These are phyloP conservation scores for Illadopsis cleaveri DNA, from an alignment of 2,113 vertebrate species.

Conservation along the genomic window DNA sequence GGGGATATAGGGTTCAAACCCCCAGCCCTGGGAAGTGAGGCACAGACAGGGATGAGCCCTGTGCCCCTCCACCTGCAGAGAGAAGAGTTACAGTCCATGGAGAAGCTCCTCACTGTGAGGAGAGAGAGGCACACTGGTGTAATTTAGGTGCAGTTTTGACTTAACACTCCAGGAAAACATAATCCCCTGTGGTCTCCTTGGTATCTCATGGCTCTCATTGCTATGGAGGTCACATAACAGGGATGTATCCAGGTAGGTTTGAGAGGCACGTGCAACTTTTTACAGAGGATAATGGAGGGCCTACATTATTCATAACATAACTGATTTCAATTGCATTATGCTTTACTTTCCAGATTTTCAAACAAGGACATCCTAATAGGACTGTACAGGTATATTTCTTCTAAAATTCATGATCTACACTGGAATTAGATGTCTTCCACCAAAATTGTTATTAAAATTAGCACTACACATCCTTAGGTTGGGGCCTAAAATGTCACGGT, in stretches of 20 bases:
- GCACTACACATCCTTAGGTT: background rate
- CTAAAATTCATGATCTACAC: background rate
- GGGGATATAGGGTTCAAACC: background rate
- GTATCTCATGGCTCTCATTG: background rate
- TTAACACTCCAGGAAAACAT: background rate
- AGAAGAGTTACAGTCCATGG: background rate
- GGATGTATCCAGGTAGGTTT: background rate
- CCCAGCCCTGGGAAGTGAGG: background rate
- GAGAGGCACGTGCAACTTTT: constrained; percentile 43
- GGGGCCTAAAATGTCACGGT: background rate
- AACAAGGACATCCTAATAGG: constrained; percentile 48
- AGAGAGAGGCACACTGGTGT: background rate
- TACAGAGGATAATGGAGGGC: constrained; percentile 40
- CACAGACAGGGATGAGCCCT: background rate
- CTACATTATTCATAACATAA: constrained; percentile 59
- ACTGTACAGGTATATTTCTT: constrained; percentile 7
- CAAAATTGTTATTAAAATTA: constrained; percentile 28
- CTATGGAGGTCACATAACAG: background rate
- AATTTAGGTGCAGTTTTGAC: background rate
- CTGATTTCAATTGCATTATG: constrained; percentile 56
- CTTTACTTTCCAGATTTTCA: constrained; percentile 52
- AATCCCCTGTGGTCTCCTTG: background rate
- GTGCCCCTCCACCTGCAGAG: background rate
- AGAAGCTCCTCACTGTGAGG: background rate
- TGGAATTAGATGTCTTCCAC: constrained; percentile 7